Evolutionary conservation across 2,113 vertebrate genomes (phyloP).

Genomic region (Mionectes macconnelli): DNA sequence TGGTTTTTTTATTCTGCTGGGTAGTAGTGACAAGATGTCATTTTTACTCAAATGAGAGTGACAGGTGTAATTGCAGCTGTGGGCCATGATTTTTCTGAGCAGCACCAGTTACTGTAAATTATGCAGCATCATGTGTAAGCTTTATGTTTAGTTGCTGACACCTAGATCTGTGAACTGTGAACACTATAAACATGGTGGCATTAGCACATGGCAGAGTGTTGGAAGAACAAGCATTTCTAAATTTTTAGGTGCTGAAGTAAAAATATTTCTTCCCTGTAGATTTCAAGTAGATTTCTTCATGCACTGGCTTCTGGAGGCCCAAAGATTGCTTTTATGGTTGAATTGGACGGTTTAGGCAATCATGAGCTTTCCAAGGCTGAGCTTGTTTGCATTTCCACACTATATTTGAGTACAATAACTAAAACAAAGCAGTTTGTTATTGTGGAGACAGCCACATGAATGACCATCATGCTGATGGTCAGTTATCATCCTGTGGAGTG

Average conservation of each 20-base stretch:
- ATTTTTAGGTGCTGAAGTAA: background rate
- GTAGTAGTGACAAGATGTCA: background rate
- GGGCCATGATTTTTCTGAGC: background rate
- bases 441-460: background rate
- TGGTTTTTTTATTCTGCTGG: background rate
- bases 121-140: background rate
- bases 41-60: background rate
- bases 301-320: background rate
- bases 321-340: background rate
- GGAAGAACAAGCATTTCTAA: background rate
- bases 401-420: background rate
- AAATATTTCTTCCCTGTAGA: background rate
- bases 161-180: background rate
- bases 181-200: background rate
- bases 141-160: background rate
- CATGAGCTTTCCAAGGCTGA: background rate
- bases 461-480: background rate
- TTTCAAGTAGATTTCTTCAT: background rate
- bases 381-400: background rate
- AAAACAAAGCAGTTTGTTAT: background rate
- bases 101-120: background rate
- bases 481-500: background rate
- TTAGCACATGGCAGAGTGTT: background rate
- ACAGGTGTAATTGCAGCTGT: background rate
- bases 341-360: background rate